Percentiles rank a stretch among this genome's conserved stretches.
Conservation (phyloP, 2,888 invertebrate genomes). For the Bombyx huttoni region DNA sequence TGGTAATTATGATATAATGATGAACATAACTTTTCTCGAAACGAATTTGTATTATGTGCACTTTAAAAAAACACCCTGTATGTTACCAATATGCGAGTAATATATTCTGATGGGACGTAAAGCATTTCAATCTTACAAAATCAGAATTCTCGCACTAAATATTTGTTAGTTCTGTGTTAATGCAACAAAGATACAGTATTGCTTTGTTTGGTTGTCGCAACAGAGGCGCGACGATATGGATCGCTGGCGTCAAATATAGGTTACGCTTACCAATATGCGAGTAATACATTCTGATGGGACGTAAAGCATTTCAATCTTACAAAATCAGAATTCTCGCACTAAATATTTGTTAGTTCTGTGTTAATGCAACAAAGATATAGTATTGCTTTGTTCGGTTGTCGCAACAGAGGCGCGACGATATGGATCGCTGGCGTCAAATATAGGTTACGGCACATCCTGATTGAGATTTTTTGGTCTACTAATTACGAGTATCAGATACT, state of each 20-base stretch:
- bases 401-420: slow-evolving; percentile 38
- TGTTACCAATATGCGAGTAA: too few species aligned
- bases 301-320: neutral
- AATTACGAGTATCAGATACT: slow-evolving; percentile 3
- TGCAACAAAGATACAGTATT: slow-evolving; percentile 32
- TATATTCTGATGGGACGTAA: neutral
- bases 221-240: slow-evolving; percentile 39
- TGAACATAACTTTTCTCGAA: too few species aligned
- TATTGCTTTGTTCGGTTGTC: slow-evolving; percentile 28
- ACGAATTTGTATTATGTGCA: too few species aligned
- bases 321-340: neutral
- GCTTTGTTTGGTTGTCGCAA: slow-evolving; percentile 34
- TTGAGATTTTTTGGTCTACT: slow-evolving; percentile 17
- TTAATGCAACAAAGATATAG: slow-evolving; percentile 31
- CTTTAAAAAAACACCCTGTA: too few species aligned
- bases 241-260: slow-evolving; percentile 37
- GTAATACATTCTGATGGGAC: neutral
- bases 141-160: neutral
- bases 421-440: slow-evolving; percentile 37
- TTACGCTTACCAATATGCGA: slow-evolving; percentile 13
- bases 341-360: slow-evolving; percentile 1
- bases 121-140: neutral
- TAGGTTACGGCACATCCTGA: slow-evolving; percentile 35
- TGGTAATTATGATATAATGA: too few species aligned
- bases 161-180: slow-evolving; percentile 4